Evolutionary conservation across 2,888 invertebrate species (phyloP), one percentile per base, ranked within the genome.

Genomic region (Calliopum simillimum): DNA sequence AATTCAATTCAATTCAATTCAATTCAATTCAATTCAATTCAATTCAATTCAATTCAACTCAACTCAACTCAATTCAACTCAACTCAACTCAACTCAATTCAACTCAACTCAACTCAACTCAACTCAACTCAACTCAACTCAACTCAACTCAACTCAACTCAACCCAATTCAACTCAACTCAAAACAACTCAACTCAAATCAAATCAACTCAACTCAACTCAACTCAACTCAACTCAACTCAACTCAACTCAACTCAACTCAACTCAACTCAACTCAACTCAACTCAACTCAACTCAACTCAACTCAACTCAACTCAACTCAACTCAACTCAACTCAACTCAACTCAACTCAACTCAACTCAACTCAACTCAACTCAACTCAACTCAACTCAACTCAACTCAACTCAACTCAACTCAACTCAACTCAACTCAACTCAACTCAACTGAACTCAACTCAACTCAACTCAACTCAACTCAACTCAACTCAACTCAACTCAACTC

Each of bases 281-380:
- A n/a, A n/a, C n/a, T n/a, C n/a, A n/a, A n/a, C n/a, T n/a, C n/a
- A n/a, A n/a, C n/a, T n/a, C n/a, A n/a, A n/a, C n/a, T n/a, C n/a
- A 49, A 49, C n/a, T n/a, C 49, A 49, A 49, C n/a, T 49, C n/a
- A 49, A 49, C n/a, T n/a, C 14, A n/a, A 49, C n/a, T 49, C 49
- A 51, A 51, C n/a, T 51, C 51, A 51, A 51, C n/a, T 51, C 51
- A 51, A 51, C n/a, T 51, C 51, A 51, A 51, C n/a, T 51, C 51
- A 51, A 51, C n/a, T 51, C 51, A 51, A 51, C n/a, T 51, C 51
- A 14, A 19, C n/a, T 51, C 51, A 51, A 51, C n/a, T 51, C 51
- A 51, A 13, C n/a, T 51, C 51, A 51, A 51, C 4, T 51, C 51
- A 51, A 51, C 3, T 51, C 51, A 51, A 51, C n/a, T 51, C 51